Percentiles rank a stretch among this genome's conserved stretches.
These are phyloP conservation scores for Rhinopomastus cyanomelas DNA, from an alignment of 2,113 vertebrate species.

Conservation along the genomic window DNA sequence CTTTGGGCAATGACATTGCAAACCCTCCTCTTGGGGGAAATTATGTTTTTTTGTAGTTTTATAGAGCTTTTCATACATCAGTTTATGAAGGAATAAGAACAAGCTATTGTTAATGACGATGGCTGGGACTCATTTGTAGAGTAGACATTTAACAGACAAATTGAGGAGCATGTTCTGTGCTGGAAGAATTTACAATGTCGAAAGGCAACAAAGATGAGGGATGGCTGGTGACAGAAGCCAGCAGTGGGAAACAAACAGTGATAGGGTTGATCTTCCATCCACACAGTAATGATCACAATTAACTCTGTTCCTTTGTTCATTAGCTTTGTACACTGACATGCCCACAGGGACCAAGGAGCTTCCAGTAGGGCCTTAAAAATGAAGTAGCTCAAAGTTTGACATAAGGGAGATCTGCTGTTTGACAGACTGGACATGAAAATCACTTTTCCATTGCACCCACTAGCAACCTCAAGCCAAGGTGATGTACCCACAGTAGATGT, in stretches of 20 bases:
- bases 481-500: not conserved
- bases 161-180: constrained; percentile 17
- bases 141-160: constrained; percentile 48
- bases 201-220: constrained; percentile 42
- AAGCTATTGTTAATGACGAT: constrained; percentile 46
- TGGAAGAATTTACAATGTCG: not conserved
- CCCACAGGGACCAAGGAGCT: not conserved
- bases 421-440: not conserved
- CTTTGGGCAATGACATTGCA: constrained; percentile 50
- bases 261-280: not conserved
- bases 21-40: constrained; percentile 43
- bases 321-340: not conserved
- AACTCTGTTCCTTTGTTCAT: not conserved
- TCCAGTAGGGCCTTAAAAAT: not conserved
- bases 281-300: not conserved
- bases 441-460: not conserved
- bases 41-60: constrained; percentile 3
- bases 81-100: constrained; percentile 52
- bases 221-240: constrained; percentile 25
- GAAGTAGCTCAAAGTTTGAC: not conserved
- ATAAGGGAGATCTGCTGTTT: not conserved
- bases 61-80: constrained; percentile 44
- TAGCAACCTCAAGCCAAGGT: not conserved
- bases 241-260: not conserved
- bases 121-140: constrained; percentile 38